Percentiles rank a stretch among this genome's conserved stretches.
Evolutionary conservation across 2,888 invertebrate genomes (phyloP).

Genomic region (Hylaea fasciaria): DNA sequence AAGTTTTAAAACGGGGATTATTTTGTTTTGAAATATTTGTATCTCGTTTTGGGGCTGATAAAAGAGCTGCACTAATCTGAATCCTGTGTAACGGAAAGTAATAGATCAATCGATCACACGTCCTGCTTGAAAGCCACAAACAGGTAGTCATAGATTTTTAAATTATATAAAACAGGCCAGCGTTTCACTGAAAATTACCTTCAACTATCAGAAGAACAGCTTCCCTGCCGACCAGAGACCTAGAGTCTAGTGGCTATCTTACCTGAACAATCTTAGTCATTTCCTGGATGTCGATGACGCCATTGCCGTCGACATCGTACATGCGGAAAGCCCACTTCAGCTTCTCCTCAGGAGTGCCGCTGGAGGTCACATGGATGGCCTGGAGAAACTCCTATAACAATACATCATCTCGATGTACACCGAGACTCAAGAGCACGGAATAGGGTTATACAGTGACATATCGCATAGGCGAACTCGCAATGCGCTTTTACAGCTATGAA

Average conservation of each 20-base stretch:
- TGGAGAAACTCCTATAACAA: conserved; percentile 96
- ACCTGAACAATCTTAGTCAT: conserved; percentile 99
- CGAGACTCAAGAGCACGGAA: conserved; percentile 25
- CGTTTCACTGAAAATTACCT: too few species aligned
- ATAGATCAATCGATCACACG: too few species aligned
- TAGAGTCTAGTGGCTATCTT: conserved; percentile 46
- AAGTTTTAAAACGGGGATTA: too few species aligned
- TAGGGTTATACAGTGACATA: not conserved
- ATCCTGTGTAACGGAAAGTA: too few species aligned
- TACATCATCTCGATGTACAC: conserved; percentile 53
- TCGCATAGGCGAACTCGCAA: conserved; percentile 23
- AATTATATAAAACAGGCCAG: too few species aligned
- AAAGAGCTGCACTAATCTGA: too few species aligned
- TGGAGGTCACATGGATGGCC: conserved; percentile 98
- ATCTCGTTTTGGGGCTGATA: too few species aligned
- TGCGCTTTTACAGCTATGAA: conserved; percentile 13
- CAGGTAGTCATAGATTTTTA: too few species aligned
- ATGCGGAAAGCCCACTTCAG: conserved; percentile 99
- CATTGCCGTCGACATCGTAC: conserved; percentile 99
- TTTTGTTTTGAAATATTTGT: too few species aligned
- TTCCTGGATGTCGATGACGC: conserved; percentile 98
- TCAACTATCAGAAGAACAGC: too few species aligned
- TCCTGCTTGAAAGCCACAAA: too few species aligned
- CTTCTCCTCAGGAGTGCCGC: conserved; percentile 98
- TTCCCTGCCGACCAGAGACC: not conserved